Evolutionary conservation across 2,113 vertebrate genomes (phyloP).

Genomic region (Scartelaos histophorus): DNA sequence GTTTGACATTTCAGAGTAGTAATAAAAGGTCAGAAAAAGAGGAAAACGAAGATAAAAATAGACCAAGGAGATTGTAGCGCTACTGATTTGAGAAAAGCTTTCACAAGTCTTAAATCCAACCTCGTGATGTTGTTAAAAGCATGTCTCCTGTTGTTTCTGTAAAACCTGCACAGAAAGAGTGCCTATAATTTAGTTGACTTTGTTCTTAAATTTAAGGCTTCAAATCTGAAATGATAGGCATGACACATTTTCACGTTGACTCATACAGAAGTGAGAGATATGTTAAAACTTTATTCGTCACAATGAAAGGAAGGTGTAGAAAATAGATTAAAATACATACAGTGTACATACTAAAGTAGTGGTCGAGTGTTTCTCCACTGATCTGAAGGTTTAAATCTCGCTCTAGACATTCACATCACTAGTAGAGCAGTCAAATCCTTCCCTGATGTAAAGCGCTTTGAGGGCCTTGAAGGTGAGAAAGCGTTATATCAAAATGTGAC

Average conservation of each 20-base stretch:
- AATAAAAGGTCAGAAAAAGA: slow-evolving; percentile 16
- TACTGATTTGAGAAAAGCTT: not conserved
- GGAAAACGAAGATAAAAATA: slow-evolving; percentile 30
- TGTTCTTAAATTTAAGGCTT: slow-evolving; percentile 31
- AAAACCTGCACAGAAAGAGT: not conserved
- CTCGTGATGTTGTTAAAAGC: slow-evolving; percentile 4
- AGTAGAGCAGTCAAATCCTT: too few relatives aligned
- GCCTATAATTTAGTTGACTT: slow-evolving; percentile 16
- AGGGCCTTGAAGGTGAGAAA: too few relatives aligned
- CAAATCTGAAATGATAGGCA: slow-evolving; percentile 21
- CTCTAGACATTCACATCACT: too few relatives aligned
- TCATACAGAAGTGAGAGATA: not conserved
- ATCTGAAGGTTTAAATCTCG: too few relatives aligned
- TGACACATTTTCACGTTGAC: slow-evolving; percentile 20
- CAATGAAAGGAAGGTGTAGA: not conserved
- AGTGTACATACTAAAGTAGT: too few relatives aligned
- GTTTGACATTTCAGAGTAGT: slow-evolving; percentile 21
- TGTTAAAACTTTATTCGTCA: not conserved
- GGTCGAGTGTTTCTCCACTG: too few relatives aligned
- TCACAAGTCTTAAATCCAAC: slow-evolving; percentile 1
- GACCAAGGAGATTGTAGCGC: slow-evolving; percentile 18
- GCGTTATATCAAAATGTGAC: too few relatives aligned
- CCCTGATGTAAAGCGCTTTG: too few relatives aligned
- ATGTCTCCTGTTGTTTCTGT: not conserved
- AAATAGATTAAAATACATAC: too few relatives aligned